A percentile compares a stretch with the other conserved stretches of the same genome.
These are phyloP conservation scores for Drosophila kanapiae DNA, from an alignment of 1,140 invertebrate species.

Conservation along the genomic window DNA sequence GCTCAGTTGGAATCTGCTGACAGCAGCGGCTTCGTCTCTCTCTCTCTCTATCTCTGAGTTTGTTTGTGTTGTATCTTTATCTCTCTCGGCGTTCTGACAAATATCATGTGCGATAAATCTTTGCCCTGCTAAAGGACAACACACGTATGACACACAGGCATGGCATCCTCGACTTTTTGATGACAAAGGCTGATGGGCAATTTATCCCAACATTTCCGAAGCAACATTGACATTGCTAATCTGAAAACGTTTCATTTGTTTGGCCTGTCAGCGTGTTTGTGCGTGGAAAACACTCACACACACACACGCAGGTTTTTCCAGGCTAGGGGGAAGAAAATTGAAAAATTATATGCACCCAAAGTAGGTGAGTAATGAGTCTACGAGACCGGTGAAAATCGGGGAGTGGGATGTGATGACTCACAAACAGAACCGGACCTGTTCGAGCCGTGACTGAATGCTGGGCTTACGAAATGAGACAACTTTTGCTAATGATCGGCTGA, in stretches of 20 bases:
- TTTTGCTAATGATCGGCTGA: conserved; percentile 24
- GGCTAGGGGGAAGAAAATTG: not conserved
- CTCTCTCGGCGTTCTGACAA: conserved; percentile 59
- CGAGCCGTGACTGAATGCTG: conserved; percentile 33
- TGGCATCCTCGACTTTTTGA: conserved; percentile 48
- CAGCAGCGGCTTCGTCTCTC: conserved; percentile 23
- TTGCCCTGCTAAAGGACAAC: conserved; percentile 26
- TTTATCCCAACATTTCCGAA: conserved; percentile 57
- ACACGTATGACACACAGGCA: not conserved
- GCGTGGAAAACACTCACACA: conserved; percentile 16
- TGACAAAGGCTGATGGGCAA: conserved; percentile 60
- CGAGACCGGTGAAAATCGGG: not conserved
- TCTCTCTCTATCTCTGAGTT: conserved; percentile 12
- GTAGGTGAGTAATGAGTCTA: conserved; percentile 37
- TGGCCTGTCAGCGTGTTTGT: conserved; percentile 40
- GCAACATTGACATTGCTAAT: conserved; percentile 59
- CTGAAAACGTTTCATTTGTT: conserved; percentile 54
- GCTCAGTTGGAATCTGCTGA: conserved; percentile 63
- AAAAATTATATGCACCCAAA: conserved; percentile 19
- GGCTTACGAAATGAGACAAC: conserved; percentile 2
- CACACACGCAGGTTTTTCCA: conserved; percentile 10
- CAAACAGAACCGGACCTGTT: conserved; percentile 25
- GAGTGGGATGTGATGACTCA: conserved; percentile 38
- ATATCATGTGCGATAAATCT: conserved; percentile 75
- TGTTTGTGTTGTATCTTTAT: conserved; percentile 52